Evolutionary conservation across 2,113 vertebrate species (phyloP).

Genomic region (Murina feae): DNA sequence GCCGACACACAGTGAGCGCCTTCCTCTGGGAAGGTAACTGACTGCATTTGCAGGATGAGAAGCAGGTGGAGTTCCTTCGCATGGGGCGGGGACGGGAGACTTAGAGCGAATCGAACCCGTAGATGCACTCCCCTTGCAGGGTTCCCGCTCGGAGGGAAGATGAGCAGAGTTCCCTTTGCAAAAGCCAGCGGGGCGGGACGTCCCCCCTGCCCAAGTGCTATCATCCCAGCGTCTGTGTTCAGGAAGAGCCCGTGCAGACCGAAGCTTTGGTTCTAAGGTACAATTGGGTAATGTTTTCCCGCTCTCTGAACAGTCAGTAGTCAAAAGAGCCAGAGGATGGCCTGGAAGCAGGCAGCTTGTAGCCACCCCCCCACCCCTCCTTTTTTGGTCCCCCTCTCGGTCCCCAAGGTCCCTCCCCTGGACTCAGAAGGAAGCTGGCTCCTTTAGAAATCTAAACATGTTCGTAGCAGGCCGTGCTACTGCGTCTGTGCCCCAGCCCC

Average conservation of each 20-base stretch:
- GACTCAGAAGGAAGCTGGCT: not conserved
- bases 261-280: not conserved
- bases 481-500: not conserved
- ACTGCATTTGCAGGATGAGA: not conserved
- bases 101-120: not conserved
- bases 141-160: not conserved
- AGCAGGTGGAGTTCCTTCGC: not conserved
- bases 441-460: not conserved
- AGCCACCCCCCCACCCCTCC: no score
- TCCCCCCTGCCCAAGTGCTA: not conserved
- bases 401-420: fast-evolving
- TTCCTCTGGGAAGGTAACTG: not conserved
- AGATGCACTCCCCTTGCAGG: not conserved
- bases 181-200: not conserved
- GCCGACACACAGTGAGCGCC: not conserved
- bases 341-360: not conserved
- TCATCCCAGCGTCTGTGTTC: not conserved
- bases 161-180: not conserved
- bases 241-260: not conserved
- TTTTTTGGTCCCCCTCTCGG: not conserved
- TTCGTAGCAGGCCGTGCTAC: not conserved
- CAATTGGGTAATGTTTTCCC: not conserved
- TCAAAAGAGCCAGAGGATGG: not conserved
- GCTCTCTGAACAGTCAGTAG: not conserved
- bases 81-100: not conserved